Conservation (phyloP, 2,113 vertebrate genomes). For the Acrocephalus kingi region DNA sequence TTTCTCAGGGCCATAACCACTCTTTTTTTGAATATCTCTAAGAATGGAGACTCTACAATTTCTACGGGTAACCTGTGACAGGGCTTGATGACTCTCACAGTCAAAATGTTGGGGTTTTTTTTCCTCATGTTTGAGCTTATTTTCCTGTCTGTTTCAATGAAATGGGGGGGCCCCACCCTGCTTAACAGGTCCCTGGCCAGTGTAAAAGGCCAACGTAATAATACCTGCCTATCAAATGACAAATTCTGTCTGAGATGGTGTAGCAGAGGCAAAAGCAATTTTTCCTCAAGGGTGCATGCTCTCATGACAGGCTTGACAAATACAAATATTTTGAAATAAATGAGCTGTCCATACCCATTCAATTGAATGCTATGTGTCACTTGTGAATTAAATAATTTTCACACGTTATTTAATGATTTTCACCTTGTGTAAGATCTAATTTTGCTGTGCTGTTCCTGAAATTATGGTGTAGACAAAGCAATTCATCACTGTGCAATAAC, state of each 20-base stretch:
- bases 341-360: constrained; percentile 19
- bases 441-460: background rate
- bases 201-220: constrained; percentile 44
- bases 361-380: background rate
- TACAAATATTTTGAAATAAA: constrained; percentile 42
- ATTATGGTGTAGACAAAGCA: background rate
- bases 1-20: background rate
- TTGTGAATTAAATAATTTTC: background rate
- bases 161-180: background rate
- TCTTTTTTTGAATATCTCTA: background rate
- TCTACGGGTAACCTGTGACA: background rate
- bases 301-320: constrained; percentile 17
- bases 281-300: background rate
- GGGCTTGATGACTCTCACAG: background rate
- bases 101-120: background rate
- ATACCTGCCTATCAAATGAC: constrained; percentile 46
- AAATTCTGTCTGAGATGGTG: constrained; percentile 15
- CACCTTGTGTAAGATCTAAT: background rate
- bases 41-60: background rate
- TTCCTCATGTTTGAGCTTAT: background rate
- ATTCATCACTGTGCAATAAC: background rate
- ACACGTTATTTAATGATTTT: background rate
- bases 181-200: background rate
- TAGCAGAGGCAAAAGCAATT: background rate
- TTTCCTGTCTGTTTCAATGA: background rate